Evolutionary conservation across 37 sponge, comb jelly and placozoan genomes (phyloP), one percentile per base, ranked within the genome.

Genomic region (Theonella swinhoei): DNA sequence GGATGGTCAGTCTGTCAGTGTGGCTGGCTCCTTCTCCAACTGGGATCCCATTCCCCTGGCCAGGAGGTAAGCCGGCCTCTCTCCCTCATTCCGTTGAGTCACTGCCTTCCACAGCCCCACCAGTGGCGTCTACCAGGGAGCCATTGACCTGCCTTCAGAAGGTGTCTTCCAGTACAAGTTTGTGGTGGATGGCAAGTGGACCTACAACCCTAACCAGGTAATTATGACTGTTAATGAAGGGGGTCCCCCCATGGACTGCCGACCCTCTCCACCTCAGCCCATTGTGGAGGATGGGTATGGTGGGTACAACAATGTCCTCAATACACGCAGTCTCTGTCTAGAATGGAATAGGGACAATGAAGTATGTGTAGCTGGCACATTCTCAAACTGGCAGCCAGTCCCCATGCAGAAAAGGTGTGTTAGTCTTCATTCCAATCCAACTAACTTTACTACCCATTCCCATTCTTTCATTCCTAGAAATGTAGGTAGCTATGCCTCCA

Each of bases 141-240:
- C 7, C 54, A 7, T 47, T 14, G 14, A 14, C 14, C 54, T 47
- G 54, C 54, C 54, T 7, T 47, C 54, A 17, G 54, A 47, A 47
- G 80, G 82, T 5, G 34, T 39, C 40, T 64, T 69, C 41, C 34
- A 64, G 68, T 82, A 82, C 82, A 82, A 70, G 71, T 71, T 72
- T 36, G 36, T 70, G 30, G 73, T 82, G 30, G 73, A 82, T 66
- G 71, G 71, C 3, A 33, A 71, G 1, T 82, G 82, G 82, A 62
- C 72, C 19, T 30, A 58, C 26, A 70, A 82, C 54, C 47, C 28
- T 22, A 28, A 25, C 40, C 62, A 66, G 33, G 82, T 82, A 33
- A 5, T 20, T 26, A 17, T 47, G 54, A 47, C 54, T 14, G 54
- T 47, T 7, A 47, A 14, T 47, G 14, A 47, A 47, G 11, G 54